Evolutionary conservation across 1,140 invertebrate genomes (phyloP).

Genomic region (Mactra quadrangularis): DNA sequence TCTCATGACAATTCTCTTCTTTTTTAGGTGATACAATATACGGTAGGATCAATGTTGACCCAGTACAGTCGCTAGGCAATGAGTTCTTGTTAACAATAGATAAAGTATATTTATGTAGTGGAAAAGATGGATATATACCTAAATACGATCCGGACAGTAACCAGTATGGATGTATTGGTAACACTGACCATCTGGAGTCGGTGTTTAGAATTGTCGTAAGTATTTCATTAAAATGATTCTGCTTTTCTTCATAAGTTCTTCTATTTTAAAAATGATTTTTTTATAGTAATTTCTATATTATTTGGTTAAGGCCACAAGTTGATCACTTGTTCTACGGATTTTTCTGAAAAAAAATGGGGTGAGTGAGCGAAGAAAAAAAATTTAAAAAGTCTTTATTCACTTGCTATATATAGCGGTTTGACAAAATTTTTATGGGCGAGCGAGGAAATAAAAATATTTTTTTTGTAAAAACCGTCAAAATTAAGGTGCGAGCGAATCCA

Average conservation of each 20-base stretch:
- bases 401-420: too few species aligned
- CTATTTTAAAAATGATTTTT: neutral
- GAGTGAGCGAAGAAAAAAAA: too few species aligned
- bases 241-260: neutral
- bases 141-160: slow-evolving; percentile 82
- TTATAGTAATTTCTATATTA: neutral
- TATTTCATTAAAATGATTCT: slow-evolving; percentile 14
- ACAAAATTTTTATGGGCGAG: too few species aligned
- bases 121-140: slow-evolving; percentile 84
- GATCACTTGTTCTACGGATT: too few species aligned
- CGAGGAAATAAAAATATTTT: too few species aligned
- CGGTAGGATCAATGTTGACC: slow-evolving; percentile 82
- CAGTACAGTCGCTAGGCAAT: slow-evolving; percentile 79
- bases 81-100: slow-evolving; percentile 81
- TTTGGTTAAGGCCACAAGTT: too few species aligned
- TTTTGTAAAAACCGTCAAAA: too few species aligned
- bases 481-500: too few species aligned
- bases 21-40: slow-evolving; percentile 82
- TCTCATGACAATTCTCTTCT: neutral
- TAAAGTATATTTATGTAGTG: slow-evolving; percentile 84
- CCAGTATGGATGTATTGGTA: slow-evolving; percentile 83
- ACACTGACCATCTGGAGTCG: slow-evolving; percentile 80
- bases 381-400: too few species aligned
- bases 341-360: too few species aligned
- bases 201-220: slow-evolving; percentile 83